phyloP scores from a whole-genome alignment of 2,888 invertebrate species.

The Drosophila hawaiiensis region DNA sequence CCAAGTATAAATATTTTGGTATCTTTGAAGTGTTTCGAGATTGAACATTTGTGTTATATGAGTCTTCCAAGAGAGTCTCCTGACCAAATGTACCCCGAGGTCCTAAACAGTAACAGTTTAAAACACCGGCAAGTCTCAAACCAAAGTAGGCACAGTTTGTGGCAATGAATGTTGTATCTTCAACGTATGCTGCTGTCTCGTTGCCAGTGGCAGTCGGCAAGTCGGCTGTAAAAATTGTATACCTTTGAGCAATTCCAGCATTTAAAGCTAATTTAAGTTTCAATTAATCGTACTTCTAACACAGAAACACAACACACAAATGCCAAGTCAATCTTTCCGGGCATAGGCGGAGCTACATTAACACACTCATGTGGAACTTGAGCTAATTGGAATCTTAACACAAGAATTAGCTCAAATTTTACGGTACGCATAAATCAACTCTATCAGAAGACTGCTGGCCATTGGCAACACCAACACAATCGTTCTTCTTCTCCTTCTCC shows the following conservation, averaged over 20 bases:
- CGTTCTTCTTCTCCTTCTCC: not conserved
- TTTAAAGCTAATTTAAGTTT: not conserved
- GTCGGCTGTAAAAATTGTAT: not conserved
- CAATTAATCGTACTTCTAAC: not conserved
- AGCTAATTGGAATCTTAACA: constrained; percentile 47
- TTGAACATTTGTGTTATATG: no score
- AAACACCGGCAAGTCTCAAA: not conserved
- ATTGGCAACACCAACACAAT: constrained; percentile 1
- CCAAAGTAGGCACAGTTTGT: no score
- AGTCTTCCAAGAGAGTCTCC: not conserved
- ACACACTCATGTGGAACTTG: constrained; percentile 1
- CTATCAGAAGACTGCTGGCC: constrained; percentile 7
- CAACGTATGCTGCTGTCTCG: not conserved
- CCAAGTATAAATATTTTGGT: no score
- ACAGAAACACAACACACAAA: not conserved
- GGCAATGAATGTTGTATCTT: no score
- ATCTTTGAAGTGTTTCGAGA: no score
- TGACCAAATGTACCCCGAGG: not conserved
- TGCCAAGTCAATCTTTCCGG: not conserved
- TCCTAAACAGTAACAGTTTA: not conserved
- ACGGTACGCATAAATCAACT: constrained; percentile 64
- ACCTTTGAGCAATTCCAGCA: not conserved
- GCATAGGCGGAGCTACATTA: not conserved
- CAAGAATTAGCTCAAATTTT: constrained; percentile 54
- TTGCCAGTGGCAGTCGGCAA: not conserved